Evolutionary conservation across 2,888 invertebrate species (phyloP).

Genomic region (Cheiracanthium punctorium): DNA sequence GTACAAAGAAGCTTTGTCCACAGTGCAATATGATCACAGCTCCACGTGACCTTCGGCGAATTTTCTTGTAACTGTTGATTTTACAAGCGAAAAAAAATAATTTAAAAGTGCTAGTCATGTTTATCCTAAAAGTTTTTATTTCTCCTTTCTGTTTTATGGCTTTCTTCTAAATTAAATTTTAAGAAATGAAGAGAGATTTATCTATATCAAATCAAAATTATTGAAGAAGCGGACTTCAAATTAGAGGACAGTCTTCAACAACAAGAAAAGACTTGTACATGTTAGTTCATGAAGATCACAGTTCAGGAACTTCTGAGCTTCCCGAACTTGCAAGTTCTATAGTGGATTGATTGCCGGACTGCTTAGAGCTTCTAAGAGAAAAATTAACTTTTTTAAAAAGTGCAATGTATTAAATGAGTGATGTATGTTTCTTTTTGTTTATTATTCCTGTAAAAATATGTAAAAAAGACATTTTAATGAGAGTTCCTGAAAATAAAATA

Average conservation of each 20-base stretch:
- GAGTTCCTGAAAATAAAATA: too few species aligned
- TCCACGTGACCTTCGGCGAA: conserved; percentile 88
- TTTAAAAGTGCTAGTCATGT: too few species aligned
- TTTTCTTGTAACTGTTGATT: conserved; percentile 85
- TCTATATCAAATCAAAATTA: not conserved
- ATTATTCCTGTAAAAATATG: not conserved
- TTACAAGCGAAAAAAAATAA: too few species aligned
- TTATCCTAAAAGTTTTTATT: too few species aligned
- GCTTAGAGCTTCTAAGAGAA: not conserved
- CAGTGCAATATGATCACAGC: conserved; percentile 96
- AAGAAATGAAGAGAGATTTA: not conserved
- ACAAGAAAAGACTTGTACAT: too few species aligned
- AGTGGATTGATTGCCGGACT: not conserved
- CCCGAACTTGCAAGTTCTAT: not conserved
- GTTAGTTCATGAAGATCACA: not conserved
- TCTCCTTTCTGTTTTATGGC: not conserved
- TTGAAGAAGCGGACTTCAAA: not conserved
- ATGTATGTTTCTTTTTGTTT: not conserved
- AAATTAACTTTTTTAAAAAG: not conserved
- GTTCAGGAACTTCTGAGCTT: not conserved
- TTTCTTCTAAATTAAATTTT: not conserved
- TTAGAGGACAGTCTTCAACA: too few species aligned
- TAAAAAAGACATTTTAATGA: not conserved
- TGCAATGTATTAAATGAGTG: not conserved
- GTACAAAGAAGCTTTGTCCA: conserved; percentile 93